Evolutionary conservation across 2,888 invertebrate genomes (phyloP).

Genomic region (Cryptocephalus primarius): DNA sequence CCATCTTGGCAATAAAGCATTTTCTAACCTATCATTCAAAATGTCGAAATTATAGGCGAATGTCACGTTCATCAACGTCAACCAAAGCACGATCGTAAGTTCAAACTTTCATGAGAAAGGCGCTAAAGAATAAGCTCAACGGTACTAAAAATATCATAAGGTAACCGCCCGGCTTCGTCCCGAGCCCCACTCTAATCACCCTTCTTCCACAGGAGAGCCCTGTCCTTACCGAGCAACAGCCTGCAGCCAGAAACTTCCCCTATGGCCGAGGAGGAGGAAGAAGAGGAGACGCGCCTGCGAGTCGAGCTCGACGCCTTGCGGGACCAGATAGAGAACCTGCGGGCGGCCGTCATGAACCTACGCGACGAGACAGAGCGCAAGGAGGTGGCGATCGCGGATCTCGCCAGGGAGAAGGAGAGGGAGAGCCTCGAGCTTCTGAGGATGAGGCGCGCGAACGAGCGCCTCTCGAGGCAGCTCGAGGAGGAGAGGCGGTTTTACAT

Average conservation of each 20-base stretch:
- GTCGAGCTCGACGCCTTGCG: constrained; percentile 28
- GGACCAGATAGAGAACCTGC: constrained; percentile 37
- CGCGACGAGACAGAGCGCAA: constrained; percentile 39
- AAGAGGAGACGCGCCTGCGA: constrained; percentile 13
- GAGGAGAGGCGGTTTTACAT: constrained; percentile 45
- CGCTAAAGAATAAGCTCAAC: constrained; percentile 22
- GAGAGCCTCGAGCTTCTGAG: constrained; percentile 39
- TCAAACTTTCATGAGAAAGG: constrained; percentile 20
- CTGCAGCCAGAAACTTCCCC: no score
- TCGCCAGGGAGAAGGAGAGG: constrained; percentile 43
- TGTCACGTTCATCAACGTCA: no score
- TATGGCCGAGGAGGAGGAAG: constrained; percentile 1
- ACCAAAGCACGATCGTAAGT: no score
- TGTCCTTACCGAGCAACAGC: constrained; percentile 8
- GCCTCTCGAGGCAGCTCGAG: constrained; percentile 42
- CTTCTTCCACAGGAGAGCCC: constrained; percentile 17
- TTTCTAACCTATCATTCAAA: no score
- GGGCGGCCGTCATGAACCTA: constrained; percentile 36
- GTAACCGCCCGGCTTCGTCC: constrained; percentile 13
- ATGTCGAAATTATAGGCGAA: no score
- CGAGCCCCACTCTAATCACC: constrained; percentile 3
- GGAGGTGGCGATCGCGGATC: constrained; percentile 38
- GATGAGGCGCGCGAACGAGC: constrained; percentile 38
- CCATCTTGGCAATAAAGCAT: no score
- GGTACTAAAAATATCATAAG: constrained; percentile 24